phyloP scores from a whole-genome alignment of 1,140 invertebrate species.

The Ostrea edulis region DNA sequence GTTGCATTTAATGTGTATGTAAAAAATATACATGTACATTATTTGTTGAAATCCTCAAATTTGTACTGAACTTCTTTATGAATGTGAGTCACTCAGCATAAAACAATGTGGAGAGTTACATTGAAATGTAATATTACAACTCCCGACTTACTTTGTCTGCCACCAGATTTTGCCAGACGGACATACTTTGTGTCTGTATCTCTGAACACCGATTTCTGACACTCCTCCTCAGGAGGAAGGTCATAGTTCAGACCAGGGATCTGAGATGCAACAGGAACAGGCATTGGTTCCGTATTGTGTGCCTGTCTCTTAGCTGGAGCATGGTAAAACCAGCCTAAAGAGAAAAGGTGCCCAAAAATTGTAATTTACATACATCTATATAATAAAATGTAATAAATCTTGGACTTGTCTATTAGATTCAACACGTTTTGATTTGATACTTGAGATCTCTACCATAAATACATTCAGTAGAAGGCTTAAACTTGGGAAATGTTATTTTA shows the following conservation, averaged over 20 bases:
- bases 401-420: no score
- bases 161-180: constrained; percentile 75
- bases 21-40: background rate
- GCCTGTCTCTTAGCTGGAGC: constrained; percentile 66
- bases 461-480: no score
- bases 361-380: background rate
- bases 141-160: constrained; percentile 70
- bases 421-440: no score
- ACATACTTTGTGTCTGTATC: constrained; percentile 77
- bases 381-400: no score
- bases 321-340: constrained; percentile 78
- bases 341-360: background rate
- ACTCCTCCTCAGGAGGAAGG: constrained; percentile 55
- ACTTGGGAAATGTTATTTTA: no score
- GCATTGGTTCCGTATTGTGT: constrained; percentile 57
- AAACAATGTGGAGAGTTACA: background rate
- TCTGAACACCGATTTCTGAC: constrained; percentile 64
- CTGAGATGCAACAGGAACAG: constrained; percentile 70
- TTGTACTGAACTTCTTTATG: background rate
- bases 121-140: background rate
- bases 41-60: background rate
- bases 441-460: no score
- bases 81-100: background rate
- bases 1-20: background rate
- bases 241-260: constrained; percentile 72